Conservation (phyloP, 2,113 vertebrate genomes). For the Pavo muticus region DNA sequence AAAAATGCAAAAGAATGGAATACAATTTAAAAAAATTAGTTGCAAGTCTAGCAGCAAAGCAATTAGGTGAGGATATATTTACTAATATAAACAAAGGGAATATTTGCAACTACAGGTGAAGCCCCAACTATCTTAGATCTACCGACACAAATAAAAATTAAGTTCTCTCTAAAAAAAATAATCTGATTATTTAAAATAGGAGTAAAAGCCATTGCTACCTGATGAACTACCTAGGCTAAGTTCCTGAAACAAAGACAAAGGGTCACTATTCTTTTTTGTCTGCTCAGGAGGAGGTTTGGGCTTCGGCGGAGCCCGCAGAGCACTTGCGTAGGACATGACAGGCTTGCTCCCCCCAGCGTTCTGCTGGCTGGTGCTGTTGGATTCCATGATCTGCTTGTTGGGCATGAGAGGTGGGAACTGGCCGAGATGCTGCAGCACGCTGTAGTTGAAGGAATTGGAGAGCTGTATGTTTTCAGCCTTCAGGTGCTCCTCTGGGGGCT, state of each 20-base stretch:
- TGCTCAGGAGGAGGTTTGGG: slow-evolving; percentile 94
- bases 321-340: slow-evolving; percentile 97
- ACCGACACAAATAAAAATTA: slow-evolving; percentile 88
- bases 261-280: slow-evolving; percentile 97
- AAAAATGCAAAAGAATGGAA: slow-evolving; percentile 83
- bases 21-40: slow-evolving; percentile 83
- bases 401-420: slow-evolving; percentile 98
- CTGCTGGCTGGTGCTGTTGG: slow-evolving; percentile 78
- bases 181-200: slow-evolving; percentile 97
- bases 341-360: slow-evolving; percentile 83
- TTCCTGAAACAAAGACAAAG: slow-evolving; percentile 96
- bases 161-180: slow-evolving; percentile 88
- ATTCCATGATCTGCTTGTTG: slow-evolving; percentile 90
- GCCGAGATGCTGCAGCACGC: slow-evolving; percentile 92
- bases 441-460: slow-evolving; percentile 87
- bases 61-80: slow-evolving; percentile 81
- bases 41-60: slow-evolving; percentile 86
- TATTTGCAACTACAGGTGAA: slow-evolving; percentile 79
- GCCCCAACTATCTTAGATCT: slow-evolving; percentile 80
- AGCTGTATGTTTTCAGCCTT: slow-evolving; percentile 86
- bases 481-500: slow-evolving; percentile 87
- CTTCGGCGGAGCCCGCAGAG: slow-evolving; percentile 95
- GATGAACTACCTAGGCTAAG: slow-evolving; percentile 98
- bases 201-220: slow-evolving; percentile 99
- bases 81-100: slow-evolving; percentile 80